Evolutionary conservation across 2,888 invertebrate genomes (phyloP), one percentile per base, ranked within the genome.

Genomic region (Cylindroiulus punctatus): DNA sequence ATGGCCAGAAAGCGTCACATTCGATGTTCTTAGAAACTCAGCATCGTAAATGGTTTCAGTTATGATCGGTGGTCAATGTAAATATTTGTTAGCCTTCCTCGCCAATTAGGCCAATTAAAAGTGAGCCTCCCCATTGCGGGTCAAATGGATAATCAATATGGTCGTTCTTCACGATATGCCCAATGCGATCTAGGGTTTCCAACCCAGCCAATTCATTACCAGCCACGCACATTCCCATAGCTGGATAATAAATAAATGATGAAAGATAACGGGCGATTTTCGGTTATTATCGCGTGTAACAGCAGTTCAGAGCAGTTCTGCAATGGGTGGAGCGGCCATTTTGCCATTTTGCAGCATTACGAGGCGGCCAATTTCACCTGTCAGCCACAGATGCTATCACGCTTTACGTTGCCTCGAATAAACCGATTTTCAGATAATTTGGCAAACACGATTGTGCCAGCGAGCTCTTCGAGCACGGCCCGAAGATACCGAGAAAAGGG

Each of bases 401-500:
- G 52, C n/a, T 52, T 44, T 8, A 44, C 44, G 44, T 3, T 5
- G 44, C 44, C 44, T 44, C 12, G 44, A 44, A 52, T 52, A 52
- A 19, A 52, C 52, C 52, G 52, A 52, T 52, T 52, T 52, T 52
- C 52, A 52, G 52, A 52, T 52, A 52, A 52, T 52, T 52, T 52
- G 19, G n/a, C 52, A 52, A 52, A 52, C n/a, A n/a, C 52, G 14
- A 44, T 44, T 44, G 44, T 44, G 44, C 44, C 1, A n/a, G n/a
- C n/a, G n/a, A n/a, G n/a, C 44, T 44, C 44, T 12, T 52, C 52
- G 17, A 3, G 19, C 12, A 19, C 52, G 19, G 52, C 52, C 19
- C n/a, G 52, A n/a, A 52, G 52, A 52, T 52, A 52, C n/a, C 17
- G 52, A 52, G 52, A 52, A 52, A 52, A 52, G 10, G 52, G 52